Conservation (phyloP, 2,113 vertebrate species). For the Columba janthina region DNA sequence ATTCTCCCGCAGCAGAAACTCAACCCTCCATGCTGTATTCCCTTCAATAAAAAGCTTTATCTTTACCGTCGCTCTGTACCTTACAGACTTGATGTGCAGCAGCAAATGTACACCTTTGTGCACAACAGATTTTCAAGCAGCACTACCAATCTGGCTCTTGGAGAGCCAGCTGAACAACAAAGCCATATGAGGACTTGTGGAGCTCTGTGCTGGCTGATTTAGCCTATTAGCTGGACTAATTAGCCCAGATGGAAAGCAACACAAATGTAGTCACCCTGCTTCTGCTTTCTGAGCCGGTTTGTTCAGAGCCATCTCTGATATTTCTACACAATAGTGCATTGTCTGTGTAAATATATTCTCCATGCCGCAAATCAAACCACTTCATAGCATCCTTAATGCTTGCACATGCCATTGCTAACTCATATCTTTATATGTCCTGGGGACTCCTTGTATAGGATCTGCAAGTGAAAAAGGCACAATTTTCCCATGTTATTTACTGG, state of each 20-base stretch:
- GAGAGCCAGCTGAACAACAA: not conserved
- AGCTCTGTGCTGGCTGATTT: not conserved
- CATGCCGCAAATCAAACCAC: not conserved
- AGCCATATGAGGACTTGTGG: fast-evolving
- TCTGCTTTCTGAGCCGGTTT: slow-evolving; percentile 4
- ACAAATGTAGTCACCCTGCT: not conserved
- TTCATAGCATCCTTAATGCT: not conserved
- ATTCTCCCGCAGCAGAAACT: not conserved
- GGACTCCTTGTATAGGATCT: not conserved
- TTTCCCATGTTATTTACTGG: not conserved
- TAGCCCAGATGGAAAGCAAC: not conserved
- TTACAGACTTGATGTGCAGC: not conserved
- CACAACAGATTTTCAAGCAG: not conserved
- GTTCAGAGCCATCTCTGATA: not conserved
- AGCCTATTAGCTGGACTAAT: not conserved
- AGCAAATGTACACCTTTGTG: not conserved
- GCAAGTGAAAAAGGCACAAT: not conserved
- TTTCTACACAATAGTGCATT: not conserved
- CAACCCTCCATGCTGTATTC: not conserved
- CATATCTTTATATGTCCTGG: not conserved
- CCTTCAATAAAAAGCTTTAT: not conserved
- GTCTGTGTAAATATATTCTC: not conserved
- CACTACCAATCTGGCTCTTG: not conserved
- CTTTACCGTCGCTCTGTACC: not conserved
- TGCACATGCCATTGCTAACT: not conserved